phyloP scores from a whole-genome alignment of 2,888 invertebrate genomes.

The Dasypolia templi region DNA sequence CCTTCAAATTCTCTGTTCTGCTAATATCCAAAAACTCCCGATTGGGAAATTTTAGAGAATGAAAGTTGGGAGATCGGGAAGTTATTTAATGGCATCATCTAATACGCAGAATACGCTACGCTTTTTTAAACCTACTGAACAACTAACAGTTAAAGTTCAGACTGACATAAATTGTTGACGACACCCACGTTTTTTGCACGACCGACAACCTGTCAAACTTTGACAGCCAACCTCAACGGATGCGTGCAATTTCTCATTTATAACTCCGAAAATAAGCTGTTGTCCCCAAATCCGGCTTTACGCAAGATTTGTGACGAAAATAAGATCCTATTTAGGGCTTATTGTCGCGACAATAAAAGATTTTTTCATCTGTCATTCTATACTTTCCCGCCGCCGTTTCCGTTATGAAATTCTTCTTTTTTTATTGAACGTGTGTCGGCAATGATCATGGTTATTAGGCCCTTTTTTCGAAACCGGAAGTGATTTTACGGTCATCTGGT shows the following conservation, averaged over 20 bases:
- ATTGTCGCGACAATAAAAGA: constrained; percentile 58
- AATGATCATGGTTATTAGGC: constrained; percentile 62
- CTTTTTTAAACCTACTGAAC: not conserved
- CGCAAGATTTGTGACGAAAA: constrained; percentile 70
- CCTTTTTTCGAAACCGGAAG: constrained; percentile 48
- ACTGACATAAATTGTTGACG: constrained; percentile 53
- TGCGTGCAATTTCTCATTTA: constrained; percentile 73
- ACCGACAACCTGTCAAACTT: constrained; percentile 67
- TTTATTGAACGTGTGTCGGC: constrained; percentile 66
- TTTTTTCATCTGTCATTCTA: constrained; percentile 61
- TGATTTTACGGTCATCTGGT: constrained; percentile 52
- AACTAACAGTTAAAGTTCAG: too few species aligned
- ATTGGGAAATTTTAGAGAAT: not conserved
- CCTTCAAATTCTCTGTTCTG: too few species aligned
- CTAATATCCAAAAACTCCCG: too few species aligned
- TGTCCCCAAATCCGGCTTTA: constrained; percentile 70
- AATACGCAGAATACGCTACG: not conserved
- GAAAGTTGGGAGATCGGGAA: not conserved
- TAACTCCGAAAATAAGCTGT: constrained; percentile 70
- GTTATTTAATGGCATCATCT: not conserved
- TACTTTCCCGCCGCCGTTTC: constrained; percentile 65
- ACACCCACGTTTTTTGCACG: constrained; percentile 65
- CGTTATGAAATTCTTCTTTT: constrained; percentile 62
- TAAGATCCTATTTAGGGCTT: constrained; percentile 62
- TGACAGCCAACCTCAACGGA: constrained; percentile 72